Evolutionary conservation across 2,113 vertebrate species (phyloP).

Genomic region (Hyperopisus bebe): DNA sequence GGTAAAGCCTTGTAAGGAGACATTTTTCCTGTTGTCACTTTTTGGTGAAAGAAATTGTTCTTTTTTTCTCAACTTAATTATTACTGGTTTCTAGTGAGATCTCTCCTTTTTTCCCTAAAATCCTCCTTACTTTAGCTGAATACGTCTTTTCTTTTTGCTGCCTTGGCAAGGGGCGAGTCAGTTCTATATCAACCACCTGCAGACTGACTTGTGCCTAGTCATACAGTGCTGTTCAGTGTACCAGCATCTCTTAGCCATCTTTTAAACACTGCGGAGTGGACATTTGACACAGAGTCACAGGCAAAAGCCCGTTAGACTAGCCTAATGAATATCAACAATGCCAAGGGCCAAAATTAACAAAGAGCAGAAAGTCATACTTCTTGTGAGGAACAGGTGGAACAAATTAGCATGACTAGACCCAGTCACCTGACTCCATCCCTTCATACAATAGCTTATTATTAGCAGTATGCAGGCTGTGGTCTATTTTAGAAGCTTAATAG

Average conservation of each 20-base stretch:
- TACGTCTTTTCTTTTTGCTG: background rate
- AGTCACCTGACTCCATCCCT: background rate
- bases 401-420: background rate
- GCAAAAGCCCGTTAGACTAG: background rate
- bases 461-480: background rate
- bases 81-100: background rate
- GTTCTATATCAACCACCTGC: background rate
- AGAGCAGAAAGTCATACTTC: background rate
- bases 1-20: background rate
- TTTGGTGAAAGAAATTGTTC: background rate
- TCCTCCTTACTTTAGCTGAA: background rate
- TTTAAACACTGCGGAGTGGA: background rate
- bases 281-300: background rate
- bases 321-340: background rate
- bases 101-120: background rate
- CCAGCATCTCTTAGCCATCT: background rate
- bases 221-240: background rate
- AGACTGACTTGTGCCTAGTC: background rate
- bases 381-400: background rate
- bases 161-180: background rate
- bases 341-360: background rate
- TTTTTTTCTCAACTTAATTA: background rate
- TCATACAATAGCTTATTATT: background rate
- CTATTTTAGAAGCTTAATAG: background rate
- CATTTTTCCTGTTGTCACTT: background rate